Base-by-base conservation (phyloP, 2,888 invertebrate species). In the Eristalinus sepulchralis region DNA sequence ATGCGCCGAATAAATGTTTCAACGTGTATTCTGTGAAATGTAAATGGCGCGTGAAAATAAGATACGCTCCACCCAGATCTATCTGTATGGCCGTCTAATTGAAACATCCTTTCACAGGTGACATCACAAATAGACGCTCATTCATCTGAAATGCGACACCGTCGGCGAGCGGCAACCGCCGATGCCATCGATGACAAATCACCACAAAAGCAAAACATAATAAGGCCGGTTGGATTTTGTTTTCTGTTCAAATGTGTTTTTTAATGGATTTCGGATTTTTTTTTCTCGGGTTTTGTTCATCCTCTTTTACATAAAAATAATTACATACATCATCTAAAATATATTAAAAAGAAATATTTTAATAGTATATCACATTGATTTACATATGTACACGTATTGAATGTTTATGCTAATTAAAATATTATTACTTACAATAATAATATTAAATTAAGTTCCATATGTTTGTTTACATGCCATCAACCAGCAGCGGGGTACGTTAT, bases 291-390 rank as follows among this genome's bases (percentile, higher is more conserved):
- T 57, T 57, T 57, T 13, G n/a, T 57, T 57, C 22, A 2, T 70
- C 70, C n/a, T 63, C 27, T 76, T 84, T 67, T 63, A 76, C 17
- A 76, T 67, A 71, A 68, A 78, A 73, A 73, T 73, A 83, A 75
- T 59, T 85, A 81, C 81, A 80, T 73, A 78, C 77, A 78, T 81
- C 77, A 59, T 77, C 77, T 85, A 81, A 81, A 81, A 81, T 85
- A 85, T 85, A 85, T 81, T 81, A 81, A 72, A 81, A 70, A 84
- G 64, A 67, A 53, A 64, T 82, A 57, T 79, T 78, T 86, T 83
- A 86, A 86, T 86, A 79, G 82, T 86, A 83, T 86, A 86, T 86
- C 86, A 86, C 86, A 86, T 75, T 79, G 86, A 86, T 86, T 86
- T 86, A 86, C 86, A 86, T 82, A 82, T 82, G 55, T 82, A 86